These are phyloP conservation scores for Diabrotica virgifera DNA, from an alignment of 1,140 invertebrate species.

Conservation along the genomic window DNA sequence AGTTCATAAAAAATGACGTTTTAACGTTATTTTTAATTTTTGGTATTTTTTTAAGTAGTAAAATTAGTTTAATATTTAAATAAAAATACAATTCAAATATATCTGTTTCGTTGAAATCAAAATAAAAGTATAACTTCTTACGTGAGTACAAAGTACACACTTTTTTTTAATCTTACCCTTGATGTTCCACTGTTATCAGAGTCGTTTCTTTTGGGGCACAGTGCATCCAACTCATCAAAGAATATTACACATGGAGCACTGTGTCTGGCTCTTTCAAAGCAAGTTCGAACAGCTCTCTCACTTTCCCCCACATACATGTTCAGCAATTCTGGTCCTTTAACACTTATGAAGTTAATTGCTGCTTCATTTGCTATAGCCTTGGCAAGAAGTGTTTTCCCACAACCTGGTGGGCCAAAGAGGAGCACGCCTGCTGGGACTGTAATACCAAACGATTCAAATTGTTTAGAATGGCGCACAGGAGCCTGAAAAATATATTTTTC, in stretches of 20 bases:
- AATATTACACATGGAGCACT: conserved; percentile 98
- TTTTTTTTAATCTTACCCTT: background rate
- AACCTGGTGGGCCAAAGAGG: conserved; percentile 89
- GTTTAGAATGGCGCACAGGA: conserved; percentile 82
- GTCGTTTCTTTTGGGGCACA: conserved; percentile 80
- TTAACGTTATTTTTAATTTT: too few relatives aligned
- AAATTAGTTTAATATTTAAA: too few relatives aligned
- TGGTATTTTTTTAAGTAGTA: too few relatives aligned
- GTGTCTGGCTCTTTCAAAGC: conserved; percentile 91
- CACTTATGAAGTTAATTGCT: conserved; percentile 83
- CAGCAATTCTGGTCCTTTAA: conserved; percentile 90
- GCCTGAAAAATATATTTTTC: conserved; percentile 57
- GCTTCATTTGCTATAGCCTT: conserved; percentile 92
- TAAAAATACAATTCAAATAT: too few relatives aligned
- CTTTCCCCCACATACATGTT: conserved; percentile 99
- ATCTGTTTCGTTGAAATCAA: too few relatives aligned
- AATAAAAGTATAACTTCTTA: too few relatives aligned
- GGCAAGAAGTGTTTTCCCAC: conserved; percentile 87
- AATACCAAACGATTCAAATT: conserved; percentile 75
- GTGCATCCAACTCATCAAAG: conserved; percentile 97
- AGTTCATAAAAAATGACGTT: too few relatives aligned
- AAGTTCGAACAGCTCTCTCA: conserved; percentile 91
- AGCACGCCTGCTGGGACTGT: conserved; percentile 74
- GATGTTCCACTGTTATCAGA: conserved; percentile 57
- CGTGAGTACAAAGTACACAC: too few relatives aligned